Conservation (phyloP, 2,888 invertebrate species). For the Monoplex corrugatus region DNA sequence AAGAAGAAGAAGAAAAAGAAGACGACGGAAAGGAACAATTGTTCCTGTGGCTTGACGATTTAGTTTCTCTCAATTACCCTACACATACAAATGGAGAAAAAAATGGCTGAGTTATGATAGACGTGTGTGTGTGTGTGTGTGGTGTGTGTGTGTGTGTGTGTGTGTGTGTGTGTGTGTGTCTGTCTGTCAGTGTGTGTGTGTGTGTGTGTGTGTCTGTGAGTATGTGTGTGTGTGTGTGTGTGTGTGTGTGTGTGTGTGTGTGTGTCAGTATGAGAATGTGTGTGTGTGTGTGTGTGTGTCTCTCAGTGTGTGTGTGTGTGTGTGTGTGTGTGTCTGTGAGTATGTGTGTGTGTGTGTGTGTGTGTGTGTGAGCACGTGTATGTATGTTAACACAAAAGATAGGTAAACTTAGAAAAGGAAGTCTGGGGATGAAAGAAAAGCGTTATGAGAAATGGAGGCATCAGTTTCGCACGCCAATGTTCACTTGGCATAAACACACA, state of each 20-base stretch:
- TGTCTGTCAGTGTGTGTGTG: slow-evolving; percentile 25
- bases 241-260: slow-evolving; percentile 17
- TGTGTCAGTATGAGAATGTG: not conserved
- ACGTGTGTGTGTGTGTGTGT: no score
- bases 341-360: not conserved
- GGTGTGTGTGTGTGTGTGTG: not conserved
- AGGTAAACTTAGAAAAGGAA: no score
- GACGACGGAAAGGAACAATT: not conserved
- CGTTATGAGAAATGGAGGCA: no score
- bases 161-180: not conserved
- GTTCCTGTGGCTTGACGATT: no score
- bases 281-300: not conserved
- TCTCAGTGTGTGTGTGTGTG: not conserved
- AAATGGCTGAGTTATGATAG: no score
- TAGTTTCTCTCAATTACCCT: no score
- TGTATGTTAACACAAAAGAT: no score
- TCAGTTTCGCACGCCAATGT: no score
- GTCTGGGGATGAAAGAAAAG: no score
- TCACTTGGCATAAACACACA: not conserved
- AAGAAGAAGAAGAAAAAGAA: not conserved
- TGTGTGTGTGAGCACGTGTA: not conserved
- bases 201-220: slow-evolving; percentile 31
- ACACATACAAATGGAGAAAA: no score
- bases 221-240: slow-evolving; percentile 15
- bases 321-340: not conserved